Evolutionary conservation across 2,888 invertebrate genomes (phyloP).

Genomic region (Trypoxylon attenuatum): DNA sequence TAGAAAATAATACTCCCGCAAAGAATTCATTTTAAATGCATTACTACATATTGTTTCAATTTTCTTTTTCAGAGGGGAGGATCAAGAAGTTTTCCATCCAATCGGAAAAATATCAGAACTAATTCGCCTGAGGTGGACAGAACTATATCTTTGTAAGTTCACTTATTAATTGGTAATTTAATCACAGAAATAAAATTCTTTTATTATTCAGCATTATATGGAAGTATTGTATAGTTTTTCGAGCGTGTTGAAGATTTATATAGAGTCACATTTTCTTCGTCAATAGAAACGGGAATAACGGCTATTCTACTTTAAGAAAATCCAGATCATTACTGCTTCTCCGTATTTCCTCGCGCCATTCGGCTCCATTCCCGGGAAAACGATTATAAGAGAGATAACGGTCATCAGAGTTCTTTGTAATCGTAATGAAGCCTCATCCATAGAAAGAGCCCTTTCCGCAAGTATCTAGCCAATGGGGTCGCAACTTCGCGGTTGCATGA

Average conservation of each 20-base stretch:
- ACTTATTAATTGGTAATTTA: too few relatives aligned
- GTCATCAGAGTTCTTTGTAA: neutral
- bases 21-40: neutral
- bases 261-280: neutral
- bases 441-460: neutral
- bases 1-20: too few relatives aligned
- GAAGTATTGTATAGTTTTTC: neutral
- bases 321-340: slow-evolving; percentile 14
- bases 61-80: neutral
- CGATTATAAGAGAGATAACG: slow-evolving; percentile 29
- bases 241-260: neutral
- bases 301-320: slow-evolving; percentile 11
- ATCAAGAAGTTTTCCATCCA: neutral
- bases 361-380: slow-evolving; percentile 1
- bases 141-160: too few relatives aligned
- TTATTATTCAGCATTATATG: too few relatives aligned
- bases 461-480: slow-evolving; percentile 21
- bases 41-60: neutral
- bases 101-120: too few relatives aligned
- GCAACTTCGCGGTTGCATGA: slow-evolving; percentile 3
- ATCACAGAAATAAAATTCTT: too few relatives aligned
- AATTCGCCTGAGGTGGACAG: too few relatives aligned
- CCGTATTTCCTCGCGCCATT: slow-evolving; percentile 8
- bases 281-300: slow-evolving; percentile 10
- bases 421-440: slow-evolving; percentile 1